Percentiles rank a stretch among this genome's conserved stretches.
Evolutionary conservation across 2,113 vertebrate species (phyloP).

Genomic region (Larimichthys crocea): DNA sequence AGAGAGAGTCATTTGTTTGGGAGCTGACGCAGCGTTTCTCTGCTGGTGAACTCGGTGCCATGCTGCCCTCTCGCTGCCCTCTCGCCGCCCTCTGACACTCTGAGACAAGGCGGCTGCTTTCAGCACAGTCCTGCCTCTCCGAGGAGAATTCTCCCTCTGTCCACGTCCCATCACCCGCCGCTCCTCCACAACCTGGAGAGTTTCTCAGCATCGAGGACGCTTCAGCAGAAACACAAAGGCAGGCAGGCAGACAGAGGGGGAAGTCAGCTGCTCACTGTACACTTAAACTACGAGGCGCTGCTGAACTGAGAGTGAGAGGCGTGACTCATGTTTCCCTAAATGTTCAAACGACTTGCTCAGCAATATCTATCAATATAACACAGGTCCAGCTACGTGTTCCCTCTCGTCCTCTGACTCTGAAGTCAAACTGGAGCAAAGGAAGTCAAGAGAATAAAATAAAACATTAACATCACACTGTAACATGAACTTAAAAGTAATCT

Average conservation of each 20-base stretch:
- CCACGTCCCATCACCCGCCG: not conserved
- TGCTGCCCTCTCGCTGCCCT: constrained; percentile 54
- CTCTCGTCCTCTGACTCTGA: constrained; percentile 3
- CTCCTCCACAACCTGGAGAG: constrained; percentile 9
- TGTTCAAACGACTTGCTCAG: constrained; percentile 8
- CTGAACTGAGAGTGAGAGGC: not conserved
- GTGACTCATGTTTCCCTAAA: constrained; percentile 32
- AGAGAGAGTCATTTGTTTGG: constrained; percentile 51
- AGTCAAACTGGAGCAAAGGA: not conserved
- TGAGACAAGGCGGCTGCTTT: constrained; percentile 50
- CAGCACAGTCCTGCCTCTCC: not conserved
- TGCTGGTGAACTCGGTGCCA: constrained; percentile 70
- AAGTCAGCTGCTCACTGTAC: not conserved
- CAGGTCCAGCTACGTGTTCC: constrained; percentile 5
- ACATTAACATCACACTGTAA: not conserved
- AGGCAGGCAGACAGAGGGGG: not conserved
- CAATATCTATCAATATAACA: not conserved
- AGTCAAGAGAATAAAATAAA: constrained; percentile 2
- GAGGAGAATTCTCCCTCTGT: constrained; percentile 6
- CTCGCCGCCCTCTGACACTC: constrained; percentile 37
- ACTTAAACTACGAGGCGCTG: not conserved
- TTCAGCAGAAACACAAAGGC: constrained; percentile 9
- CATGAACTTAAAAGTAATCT: not conserved
- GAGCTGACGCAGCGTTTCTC: constrained; percentile 62
- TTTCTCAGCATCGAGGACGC: not conserved